Evolutionary conservation across 2,888 invertebrate species (phyloP), one percentile per base, ranked within the genome.

Genomic region (Tipula unca): DNA sequence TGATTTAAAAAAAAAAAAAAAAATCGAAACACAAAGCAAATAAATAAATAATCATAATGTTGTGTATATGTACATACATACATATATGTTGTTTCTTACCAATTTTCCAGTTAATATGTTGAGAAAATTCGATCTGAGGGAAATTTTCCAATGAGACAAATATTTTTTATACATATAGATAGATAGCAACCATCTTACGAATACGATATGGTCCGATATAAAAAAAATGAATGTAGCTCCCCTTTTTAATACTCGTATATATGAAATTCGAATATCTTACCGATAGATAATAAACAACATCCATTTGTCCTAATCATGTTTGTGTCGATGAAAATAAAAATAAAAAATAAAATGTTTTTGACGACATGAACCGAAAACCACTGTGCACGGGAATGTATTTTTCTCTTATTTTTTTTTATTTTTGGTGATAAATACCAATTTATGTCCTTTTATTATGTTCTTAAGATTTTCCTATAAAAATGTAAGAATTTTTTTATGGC

Each of bases 251-350:
- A 2, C 69, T 25, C 69, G 25, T 10, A 1, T 17, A 2, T 48
- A n/a, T 25, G 13, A 69, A 69, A 69, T 25, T 69, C 69, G 69
- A 69, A 69, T 69, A 69, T 69, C 69, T 69, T 69, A 69, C 69
- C 69, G 69, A 69, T 69, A 69, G 69, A 69, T 25, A 69, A 69
- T 69, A 69, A 69, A 69, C 69, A 69, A 69, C 69, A 69, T 69
- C 69, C 69, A 69, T 69, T 69, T 69, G 69, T 69, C 69, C 69
- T 69, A 69, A 69, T 69, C 69, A 69, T 69, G 69, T 69, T 69
- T 69, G 69, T 25, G 69, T 25, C 69, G 69, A 69, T 25, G 69
- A n/a, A 69, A 25, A 69, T 17, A 48, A 69, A 10, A 69, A 69
- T 10, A 69, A 10, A 1, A n/a, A n/a, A n/a, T 48, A n/a, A n/a